phyloP scores from a whole-genome alignment of 2,797 vertebrate species.

The Triplophysa bombifrons region DNA sequence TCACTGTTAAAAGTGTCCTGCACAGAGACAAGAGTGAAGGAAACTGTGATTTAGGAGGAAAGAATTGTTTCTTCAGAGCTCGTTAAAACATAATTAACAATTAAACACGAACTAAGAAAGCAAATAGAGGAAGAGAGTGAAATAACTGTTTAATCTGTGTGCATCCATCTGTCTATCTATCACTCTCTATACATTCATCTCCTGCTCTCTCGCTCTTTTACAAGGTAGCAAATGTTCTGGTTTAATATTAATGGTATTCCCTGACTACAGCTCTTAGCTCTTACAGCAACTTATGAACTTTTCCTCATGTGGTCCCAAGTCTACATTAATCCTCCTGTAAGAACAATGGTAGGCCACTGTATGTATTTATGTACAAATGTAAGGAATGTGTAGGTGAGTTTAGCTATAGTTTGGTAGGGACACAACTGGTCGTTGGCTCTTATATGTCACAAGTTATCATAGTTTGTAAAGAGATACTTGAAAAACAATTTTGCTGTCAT shows the following conservation, averaged over 20 bases:
- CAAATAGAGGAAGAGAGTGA: conserved; percentile 32
- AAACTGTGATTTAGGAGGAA: conserved; percentile 31
- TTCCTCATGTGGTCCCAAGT: not conserved
- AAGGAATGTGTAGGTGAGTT: no score
- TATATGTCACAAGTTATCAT: no score
- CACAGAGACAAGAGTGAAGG: conserved; percentile 13
- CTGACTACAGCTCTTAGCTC: not conserved
- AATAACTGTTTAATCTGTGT: conserved; percentile 33
- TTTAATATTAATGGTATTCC: conserved; percentile 33
- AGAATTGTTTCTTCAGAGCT: conserved; percentile 41
- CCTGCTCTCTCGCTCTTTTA: conserved; percentile 2
- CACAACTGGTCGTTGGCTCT: no score
- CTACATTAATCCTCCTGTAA: not conserved
- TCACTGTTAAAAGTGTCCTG: conserved; percentile 33
- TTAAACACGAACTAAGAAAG: conserved; percentile 38
- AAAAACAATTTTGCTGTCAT: no score
- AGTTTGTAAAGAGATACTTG: no score
- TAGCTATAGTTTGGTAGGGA: no score
- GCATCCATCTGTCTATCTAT: conserved; percentile 29
- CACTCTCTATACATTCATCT: conserved; percentile 23
- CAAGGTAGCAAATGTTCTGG: conserved; percentile 16
- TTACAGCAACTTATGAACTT: not conserved
- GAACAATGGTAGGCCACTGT: not conserved
- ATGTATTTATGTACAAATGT: no score
- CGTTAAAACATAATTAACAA: conserved; percentile 45